phyloP scores from a whole-genome alignment of 2,888 invertebrate genomes.

The Hemithea aestivaria region DNA sequence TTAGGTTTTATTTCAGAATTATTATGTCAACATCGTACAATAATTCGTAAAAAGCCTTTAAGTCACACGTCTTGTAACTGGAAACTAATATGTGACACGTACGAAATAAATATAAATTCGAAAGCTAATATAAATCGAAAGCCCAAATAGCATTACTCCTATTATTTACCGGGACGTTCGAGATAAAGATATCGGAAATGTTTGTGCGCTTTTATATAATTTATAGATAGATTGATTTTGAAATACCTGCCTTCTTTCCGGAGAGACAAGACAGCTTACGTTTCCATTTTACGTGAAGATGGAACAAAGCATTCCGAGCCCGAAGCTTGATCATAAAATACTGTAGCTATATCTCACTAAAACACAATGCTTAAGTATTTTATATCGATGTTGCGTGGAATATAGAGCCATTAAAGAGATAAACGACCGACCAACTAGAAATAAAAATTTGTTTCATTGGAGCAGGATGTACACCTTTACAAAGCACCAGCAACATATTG shows the following conservation, averaged over 20 bases:
- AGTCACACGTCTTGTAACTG: too few species aligned
- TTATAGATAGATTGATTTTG: conserved; percentile 13
- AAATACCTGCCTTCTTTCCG: conserved; percentile 14
- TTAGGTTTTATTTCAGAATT: too few species aligned
- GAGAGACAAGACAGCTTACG: conserved; percentile 12
- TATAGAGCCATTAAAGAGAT: conserved; percentile 30
- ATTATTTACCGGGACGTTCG: conserved; percentile 9
- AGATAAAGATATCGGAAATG: conserved; percentile 7
- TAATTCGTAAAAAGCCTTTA: too few species aligned
- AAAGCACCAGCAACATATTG: conserved; percentile 40
- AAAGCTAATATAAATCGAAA: conserved; percentile 5
- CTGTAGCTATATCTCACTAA: conserved; percentile 29
- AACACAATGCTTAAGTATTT: conserved; percentile 31
- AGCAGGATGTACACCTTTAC: conserved; percentile 27
- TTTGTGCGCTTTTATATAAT: conserved; percentile 5
- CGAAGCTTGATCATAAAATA: conserved; percentile 29
- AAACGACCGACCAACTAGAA: conserved; percentile 29
- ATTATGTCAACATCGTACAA: too few species aligned
- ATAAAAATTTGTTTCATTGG: conserved; percentile 31
- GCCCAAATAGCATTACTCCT: conserved; percentile 8
- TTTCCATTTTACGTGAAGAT: conserved; percentile 17
- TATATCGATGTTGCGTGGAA: conserved; percentile 30
- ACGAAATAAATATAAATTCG: neutral
- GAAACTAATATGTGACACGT: too few species aligned
- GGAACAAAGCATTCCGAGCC: conserved; percentile 16